phyloP scores from a whole-genome alignment of 2,113 vertebrate species.

The Aegithalos caudatus region DNA sequence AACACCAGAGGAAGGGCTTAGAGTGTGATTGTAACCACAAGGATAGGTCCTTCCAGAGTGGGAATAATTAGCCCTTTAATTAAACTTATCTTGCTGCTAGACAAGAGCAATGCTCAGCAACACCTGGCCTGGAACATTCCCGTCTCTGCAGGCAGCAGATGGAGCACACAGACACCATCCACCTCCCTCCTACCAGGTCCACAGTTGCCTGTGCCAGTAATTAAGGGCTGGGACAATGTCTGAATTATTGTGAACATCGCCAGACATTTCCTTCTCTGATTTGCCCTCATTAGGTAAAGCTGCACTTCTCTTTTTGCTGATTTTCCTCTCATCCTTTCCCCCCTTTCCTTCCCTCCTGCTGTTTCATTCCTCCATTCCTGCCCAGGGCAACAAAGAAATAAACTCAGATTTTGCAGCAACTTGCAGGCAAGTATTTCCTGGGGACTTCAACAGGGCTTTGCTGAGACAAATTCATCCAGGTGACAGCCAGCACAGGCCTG shows the following conservation, averaged over 20 bases:
- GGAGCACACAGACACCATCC: not conserved
- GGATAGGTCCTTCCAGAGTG: not conserved
- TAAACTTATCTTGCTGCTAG: conserved; percentile 66
- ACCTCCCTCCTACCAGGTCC: conserved; percentile 35
- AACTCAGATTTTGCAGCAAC: not conserved
- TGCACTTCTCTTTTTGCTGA: not conserved
- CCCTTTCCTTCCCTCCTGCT: not conserved
- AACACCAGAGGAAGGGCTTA: conserved; percentile 3
- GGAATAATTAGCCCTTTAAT: conserved; percentile 73
- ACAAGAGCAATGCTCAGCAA: conserved; percentile 57
- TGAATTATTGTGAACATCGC: not conserved
- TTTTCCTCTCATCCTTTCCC: not conserved
- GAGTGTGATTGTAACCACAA: not conserved
- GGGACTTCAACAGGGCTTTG: not conserved
- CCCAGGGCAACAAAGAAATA: not conserved
- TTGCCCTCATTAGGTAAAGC: not conserved
- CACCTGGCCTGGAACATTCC: conserved; percentile 61
- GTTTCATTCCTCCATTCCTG: not conserved
- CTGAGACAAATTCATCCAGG: not conserved
- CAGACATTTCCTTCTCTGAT: not conserved
- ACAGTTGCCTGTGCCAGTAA: conserved; percentile 36
- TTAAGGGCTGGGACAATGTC: conserved; percentile 55
- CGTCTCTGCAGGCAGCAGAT: conserved; percentile 69
- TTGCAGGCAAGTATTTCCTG: not conserved
- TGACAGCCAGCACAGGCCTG: not conserved